Evolutionary conservation across 2,113 vertebrate genomes (phyloP), one percentile per base, ranked within the genome.

Genomic region (Carassius auratus): DNA sequence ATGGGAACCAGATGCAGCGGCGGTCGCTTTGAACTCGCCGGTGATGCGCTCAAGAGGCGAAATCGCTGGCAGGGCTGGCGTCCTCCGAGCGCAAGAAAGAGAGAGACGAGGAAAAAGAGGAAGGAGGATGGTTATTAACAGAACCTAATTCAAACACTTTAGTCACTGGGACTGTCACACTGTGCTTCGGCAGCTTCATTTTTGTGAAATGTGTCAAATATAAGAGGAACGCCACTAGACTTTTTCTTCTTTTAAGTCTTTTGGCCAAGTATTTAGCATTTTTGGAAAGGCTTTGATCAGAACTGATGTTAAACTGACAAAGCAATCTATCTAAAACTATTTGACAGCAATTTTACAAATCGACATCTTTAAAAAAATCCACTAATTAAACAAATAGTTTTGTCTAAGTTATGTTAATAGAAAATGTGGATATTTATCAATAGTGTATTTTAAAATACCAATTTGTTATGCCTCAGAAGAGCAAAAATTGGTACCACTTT

Each of bases 1-100:
- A 95, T 93, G 89, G 90, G 94, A 94, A 94, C 87, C 95, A 95
- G 94, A 93, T 91, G 88, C 23, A 42, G 84, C 80, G 85, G 12
- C 88, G 87, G 84, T n/a, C 19, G 84, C 93, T 95, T 95, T 95
- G 92, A 94, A 94, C 92, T 91, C 50, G 81, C 64, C 66, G 71
- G 78, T 68, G 71, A 57, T 68, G 84, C 82, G 66, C 76, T 76
- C 59, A 76, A 84, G 80, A 66, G 77, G 33, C 80, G 61, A 84
- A 83, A 79, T 45, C 75, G 30, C 84, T 78, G 83, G 83, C 83
- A 71, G 77, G 57, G 36, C 66, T 23, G 26, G 59, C 71, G 55
- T 73, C 62, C 50, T 77, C 66, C 15, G 7, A 75, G 55, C 30
- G 15, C 38, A 76, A 30, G 61, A 85, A 61, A 62, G 81, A 61